Conservation (phyloP, 2,797 vertebrate genomes). For the Sebastes taczanowskii region DNA sequence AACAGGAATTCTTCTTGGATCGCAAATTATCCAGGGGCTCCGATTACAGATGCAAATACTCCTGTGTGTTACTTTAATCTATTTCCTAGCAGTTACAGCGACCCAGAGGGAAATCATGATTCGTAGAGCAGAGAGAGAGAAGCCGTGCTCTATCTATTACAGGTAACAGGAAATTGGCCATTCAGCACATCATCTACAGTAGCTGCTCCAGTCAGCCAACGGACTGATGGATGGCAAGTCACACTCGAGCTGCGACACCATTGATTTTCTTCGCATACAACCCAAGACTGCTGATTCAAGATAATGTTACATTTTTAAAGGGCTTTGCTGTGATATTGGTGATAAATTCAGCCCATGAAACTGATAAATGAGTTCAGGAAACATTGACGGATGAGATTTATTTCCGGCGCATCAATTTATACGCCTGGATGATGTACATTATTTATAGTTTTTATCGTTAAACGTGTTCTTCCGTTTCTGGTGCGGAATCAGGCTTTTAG, state of each 20-base stretch:
- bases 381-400: conserved; percentile 46
- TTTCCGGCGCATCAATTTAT: conserved; percentile 38
- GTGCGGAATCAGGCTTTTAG: background rate
- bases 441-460: conserved; percentile 21
- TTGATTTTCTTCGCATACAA: conserved; percentile 67
- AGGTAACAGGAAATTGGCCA: conserved; percentile 69
- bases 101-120: conserved; percentile 35
- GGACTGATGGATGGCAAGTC: conserved; percentile 67
- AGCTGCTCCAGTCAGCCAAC: conserved; percentile 47
- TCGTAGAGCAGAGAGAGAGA: conserved; percentile 7
- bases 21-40: conserved; percentile 13
- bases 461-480: conserved; percentile 6
- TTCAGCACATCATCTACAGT: conserved; percentile 70
- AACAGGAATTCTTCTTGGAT: conserved; percentile 13
- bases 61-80: conserved; percentile 30
- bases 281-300: conserved; percentile 70
- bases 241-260: conserved; percentile 61
- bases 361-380: conserved; percentile 32
- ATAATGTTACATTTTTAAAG: conserved; percentile 64
- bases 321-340: conserved; percentile 19
- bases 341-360: conserved; percentile 50
- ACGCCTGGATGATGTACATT: conserved; percentile 16
- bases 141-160: conserved; percentile 46
- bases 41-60: conserved; percentile 43
- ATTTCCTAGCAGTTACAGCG: conserved; percentile 1